Evolutionary conservation across 2,888 invertebrate species (phyloP).

Genomic region (Chymomyza caudatula): DNA sequence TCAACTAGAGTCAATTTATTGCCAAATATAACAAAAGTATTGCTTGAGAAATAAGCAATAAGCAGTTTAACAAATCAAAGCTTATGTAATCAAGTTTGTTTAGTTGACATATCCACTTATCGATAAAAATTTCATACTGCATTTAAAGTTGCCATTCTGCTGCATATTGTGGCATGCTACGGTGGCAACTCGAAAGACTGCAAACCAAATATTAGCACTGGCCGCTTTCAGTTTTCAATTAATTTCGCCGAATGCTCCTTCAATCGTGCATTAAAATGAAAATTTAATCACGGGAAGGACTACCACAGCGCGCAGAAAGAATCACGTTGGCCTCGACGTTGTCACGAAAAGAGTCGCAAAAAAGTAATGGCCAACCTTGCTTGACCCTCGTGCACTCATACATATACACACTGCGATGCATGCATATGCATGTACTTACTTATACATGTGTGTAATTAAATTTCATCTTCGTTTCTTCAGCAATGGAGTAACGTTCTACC

Average conservation of each 20-base stretch:
- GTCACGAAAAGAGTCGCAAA: background rate
- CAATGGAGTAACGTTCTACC: background rate
- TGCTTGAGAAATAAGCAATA: background rate
- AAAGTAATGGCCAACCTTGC: background rate
- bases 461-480: slow-evolving; percentile 31
- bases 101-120: background rate
- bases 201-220: slow-evolving; percentile 63
- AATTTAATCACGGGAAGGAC: slow-evolving; percentile 60
- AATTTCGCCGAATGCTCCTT: slow-evolving; percentile 64
- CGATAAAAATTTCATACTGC: background rate
- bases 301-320: background rate
- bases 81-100: background rate
- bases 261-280: slow-evolving; percentile 71
- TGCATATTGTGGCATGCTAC: background rate
- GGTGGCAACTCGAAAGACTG: slow-evolving; percentile 13
- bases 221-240: slow-evolving; percentile 60
- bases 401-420: slow-evolving; percentile 13
- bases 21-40: background rate
- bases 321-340: background rate
- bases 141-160: background rate
- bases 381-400: background rate
- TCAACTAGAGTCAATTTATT: background rate
- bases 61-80: background rate
- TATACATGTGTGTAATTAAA: slow-evolving; percentile 44
- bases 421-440: slow-evolving; percentile 40